phyloP scores from a whole-genome alignment of 2,888 invertebrate species.

The Oxystoma pomonae region DNA sequence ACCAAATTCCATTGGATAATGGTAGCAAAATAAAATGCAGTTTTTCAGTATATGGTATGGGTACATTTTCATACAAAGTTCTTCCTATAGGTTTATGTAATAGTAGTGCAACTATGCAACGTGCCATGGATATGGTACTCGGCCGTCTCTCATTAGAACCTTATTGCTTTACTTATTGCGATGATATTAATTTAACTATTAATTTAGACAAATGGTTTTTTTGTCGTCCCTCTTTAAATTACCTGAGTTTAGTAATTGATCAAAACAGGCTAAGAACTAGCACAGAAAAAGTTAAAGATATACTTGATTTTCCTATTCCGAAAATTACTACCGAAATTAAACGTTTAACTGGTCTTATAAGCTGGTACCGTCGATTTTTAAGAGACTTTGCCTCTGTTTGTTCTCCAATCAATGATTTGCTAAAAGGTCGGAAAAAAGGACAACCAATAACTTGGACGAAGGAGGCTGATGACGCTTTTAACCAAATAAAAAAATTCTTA shows the following conservation, averaged over 20 bases:
- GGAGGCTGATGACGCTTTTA: constrained; percentile 18
- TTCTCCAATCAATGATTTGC: constrained; percentile 18
- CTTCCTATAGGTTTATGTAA: too few relatives aligned
- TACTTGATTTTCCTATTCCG: constrained; percentile 6
- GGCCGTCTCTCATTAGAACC: too few relatives aligned
- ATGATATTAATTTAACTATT: too few relatives aligned
- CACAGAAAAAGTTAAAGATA: constrained; percentile 7
- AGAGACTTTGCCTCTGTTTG: constrained; percentile 16
- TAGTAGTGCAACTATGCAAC: too few relatives aligned
- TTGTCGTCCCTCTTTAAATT: constrained; percentile 5
- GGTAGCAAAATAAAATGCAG: too few relatives aligned
- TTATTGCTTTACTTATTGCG: too few relatives aligned
- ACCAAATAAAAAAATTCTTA: constrained; percentile 21
- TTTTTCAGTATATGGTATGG: too few relatives aligned
- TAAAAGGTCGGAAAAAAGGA: constrained; percentile 22
- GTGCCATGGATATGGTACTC: too few relatives aligned
- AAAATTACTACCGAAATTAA: constrained; percentile 18
- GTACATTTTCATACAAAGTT: too few relatives aligned
- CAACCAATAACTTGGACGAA: constrained; percentile 19
- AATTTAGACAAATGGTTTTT: constrained; percentile 19
- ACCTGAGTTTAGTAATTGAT: constrained; percentile 1
- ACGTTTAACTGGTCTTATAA: constrained; percentile 18
- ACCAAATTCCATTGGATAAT: too few relatives aligned
- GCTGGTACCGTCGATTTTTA: constrained; percentile 18
- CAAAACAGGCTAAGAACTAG: background rate